Percentiles rank a stretch among this genome's conserved stretches.
These are phyloP conservation scores for Hyphantria cunea DNA, from an alignment of 1,140 invertebrate genomes.

Conservation along the genomic window DNA sequence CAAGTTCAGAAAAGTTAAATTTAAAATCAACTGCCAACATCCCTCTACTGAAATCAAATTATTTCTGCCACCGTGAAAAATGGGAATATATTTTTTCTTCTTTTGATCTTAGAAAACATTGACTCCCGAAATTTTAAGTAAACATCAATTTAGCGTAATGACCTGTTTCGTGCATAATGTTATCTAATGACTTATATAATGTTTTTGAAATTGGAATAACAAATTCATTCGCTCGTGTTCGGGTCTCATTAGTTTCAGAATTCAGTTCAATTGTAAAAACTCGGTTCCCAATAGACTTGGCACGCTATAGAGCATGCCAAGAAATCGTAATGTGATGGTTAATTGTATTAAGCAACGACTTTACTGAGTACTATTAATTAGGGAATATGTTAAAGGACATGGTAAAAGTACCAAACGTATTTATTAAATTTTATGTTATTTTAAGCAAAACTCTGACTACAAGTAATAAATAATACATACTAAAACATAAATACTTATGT, in stretches of 20 bases:
- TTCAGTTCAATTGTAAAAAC: conserved; percentile 6
- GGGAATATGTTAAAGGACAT: conserved; percentile 5
- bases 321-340: conserved; percentile 27
- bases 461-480: too few species aligned
- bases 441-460: not conserved
- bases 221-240: conserved; percentile 31
- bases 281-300: conserved; percentile 16
- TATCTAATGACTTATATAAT: conserved; percentile 40
- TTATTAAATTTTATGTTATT: too few species aligned
- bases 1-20: conserved; percentile 64
- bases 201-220: conserved; percentile 32
- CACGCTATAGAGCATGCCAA: conserved; percentile 30
- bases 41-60: conserved; percentile 71
- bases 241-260: conserved; percentile 33
- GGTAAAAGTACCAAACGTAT: too few species aligned
- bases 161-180: conserved; percentile 45
- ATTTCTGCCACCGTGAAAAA: conserved; percentile 70
- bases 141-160: conserved; percentile 61
- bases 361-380: conserved; percentile 4
- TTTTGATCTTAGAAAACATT: conserved; percentile 66
- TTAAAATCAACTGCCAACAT: conserved; percentile 67
- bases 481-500: too few species aligned
- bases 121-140: conserved; percentile 56
- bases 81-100: conserved; percentile 58
- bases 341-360: conserved; percentile 17